A percentile compares a stretch with the other conserved stretches of the same genome.
Evolutionary conservation across 2,113 vertebrate species (phyloP).

Genomic region (Psittacula cyanocephala): DNA sequence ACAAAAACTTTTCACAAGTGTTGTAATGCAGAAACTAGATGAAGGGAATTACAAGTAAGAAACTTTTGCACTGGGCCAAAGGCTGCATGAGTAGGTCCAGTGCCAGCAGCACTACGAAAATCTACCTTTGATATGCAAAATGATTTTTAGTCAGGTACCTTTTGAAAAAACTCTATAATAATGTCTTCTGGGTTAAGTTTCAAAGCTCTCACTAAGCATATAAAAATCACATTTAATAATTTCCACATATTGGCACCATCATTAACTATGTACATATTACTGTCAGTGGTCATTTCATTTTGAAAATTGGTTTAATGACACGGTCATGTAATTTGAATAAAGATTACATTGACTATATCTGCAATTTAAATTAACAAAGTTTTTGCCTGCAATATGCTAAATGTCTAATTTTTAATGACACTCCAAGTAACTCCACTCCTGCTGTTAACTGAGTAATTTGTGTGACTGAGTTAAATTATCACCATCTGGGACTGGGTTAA

Average conservation of each 20-base stretch:
- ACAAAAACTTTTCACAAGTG: not conserved
- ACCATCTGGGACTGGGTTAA: slow-evolving; percentile 12
- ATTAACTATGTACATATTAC: not conserved
- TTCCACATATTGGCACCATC: not conserved
- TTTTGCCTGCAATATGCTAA: slow-evolving; percentile 16
- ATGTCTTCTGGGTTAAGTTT: not conserved
- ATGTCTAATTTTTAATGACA: slow-evolving; percentile 8
- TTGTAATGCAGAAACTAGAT: not conserved
- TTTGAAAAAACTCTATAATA: not conserved
- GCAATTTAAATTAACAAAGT: not conserved
- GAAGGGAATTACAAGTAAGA: not conserved
- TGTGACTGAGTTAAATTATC: not conserved
- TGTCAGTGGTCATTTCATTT: not conserved
- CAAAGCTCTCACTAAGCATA: not conserved
- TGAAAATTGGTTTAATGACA: not conserved
- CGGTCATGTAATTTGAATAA: not conserved
- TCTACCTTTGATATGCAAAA: not conserved
- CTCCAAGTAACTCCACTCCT: not conserved
- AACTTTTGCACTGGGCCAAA: not conserved
- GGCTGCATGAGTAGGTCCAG: not conserved
- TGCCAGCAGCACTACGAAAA: not conserved
- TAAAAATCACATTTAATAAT: not conserved
- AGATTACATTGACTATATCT: not conserved
- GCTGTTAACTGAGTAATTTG: not conserved
- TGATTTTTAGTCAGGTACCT: not conserved